phyloP scores from a whole-genome alignment of 2,888 invertebrate species.

The Cyclophora albipunctata region DNA sequence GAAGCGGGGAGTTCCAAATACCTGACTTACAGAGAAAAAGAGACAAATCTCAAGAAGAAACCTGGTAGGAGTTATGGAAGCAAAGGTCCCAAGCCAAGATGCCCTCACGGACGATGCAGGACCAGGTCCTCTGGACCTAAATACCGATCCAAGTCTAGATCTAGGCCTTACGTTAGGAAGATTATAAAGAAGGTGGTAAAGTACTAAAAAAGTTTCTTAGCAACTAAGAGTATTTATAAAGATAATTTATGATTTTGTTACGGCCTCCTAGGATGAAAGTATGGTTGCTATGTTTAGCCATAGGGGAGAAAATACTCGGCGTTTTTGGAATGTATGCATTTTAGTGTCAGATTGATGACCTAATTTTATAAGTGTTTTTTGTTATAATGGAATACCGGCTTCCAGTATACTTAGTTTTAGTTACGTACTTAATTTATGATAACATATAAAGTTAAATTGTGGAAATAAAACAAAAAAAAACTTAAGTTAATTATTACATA shows the following conservation, averaged over 20 bases:
- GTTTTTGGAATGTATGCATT: no score
- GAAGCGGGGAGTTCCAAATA: slow-evolving; percentile 31
- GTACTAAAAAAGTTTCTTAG: no score
- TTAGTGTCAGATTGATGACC: no score
- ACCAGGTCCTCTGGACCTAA: slow-evolving; percentile 29
- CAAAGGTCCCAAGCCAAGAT: slow-evolving; percentile 31
- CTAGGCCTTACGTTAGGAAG: slow-evolving; percentile 45
- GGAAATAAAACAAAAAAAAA: not conserved
- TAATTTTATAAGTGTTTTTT: no score
- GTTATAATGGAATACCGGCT: no score
- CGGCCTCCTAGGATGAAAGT: no score
- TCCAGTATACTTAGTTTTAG: no score
- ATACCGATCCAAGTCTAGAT: slow-evolving; percentile 24
- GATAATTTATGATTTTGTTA: no score
- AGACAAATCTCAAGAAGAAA: slow-evolving; percentile 26
- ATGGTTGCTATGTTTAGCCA: no score
- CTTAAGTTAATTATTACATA: not conserved
- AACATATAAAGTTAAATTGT: not conserved
- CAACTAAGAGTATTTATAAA: no score
- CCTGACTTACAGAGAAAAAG: slow-evolving; percentile 24
- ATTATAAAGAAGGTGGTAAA: slow-evolving; percentile 13
- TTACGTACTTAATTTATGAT: no score
- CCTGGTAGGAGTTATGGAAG: slow-evolving; percentile 23
- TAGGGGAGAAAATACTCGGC: no score
- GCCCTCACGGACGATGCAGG: slow-evolving; percentile 43